Base-by-base conservation (phyloP, 2,113 vertebrate species). In the Corythornis cristatus region DNA sequence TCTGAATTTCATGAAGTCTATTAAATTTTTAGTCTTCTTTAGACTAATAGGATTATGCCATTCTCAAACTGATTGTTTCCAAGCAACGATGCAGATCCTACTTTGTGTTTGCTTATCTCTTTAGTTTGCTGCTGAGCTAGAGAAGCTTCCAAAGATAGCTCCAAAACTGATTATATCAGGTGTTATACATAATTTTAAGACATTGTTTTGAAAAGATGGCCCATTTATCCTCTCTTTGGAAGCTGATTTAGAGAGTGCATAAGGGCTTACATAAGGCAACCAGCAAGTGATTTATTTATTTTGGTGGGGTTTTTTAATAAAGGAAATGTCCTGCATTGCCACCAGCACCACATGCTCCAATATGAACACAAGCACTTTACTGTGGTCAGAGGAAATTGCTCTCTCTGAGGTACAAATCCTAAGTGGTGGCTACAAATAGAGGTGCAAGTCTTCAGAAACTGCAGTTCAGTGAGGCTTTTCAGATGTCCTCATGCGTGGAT, bases 31-130 rank as follows among this genome's bases (percentile, higher is more conserved):
- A 72, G 72, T 93, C 88, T 92, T 93, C 50, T 42, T 86, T 86
- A 84, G 83, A 83, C 71, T 89, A 74, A 96, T 92, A 89, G 75
- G 81, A 90, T 94, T 95, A 97, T 93, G 87, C 88, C 90, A 90
- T 96, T 96, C 96, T 81, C 95, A 86, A 89, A 87, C 90, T 78
- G 45, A 88, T 90, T 96, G 97, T 98, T 97, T 97, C 96, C 82
- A 97, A 96, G 97, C 97, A 98, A 98, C 92, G 42, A 92, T 93
- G 95, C 93, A 93, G 90, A 95, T 88, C 37, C 46, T 84, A 28
- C 37, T 81, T 62, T 33, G 25, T 86, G 83, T 95, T 94, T 93
- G 89, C 93, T 95, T 95, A 93, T 95, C 90, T 94, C 86, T 87
- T 89, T 51, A 86, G 83, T 89, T 91, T 76, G 73, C 83, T 88